These are phyloP conservation scores for Rhinoraja longicauda DNA, from an alignment of 2,797 vertebrate species.

Conservation along the genomic window DNA sequence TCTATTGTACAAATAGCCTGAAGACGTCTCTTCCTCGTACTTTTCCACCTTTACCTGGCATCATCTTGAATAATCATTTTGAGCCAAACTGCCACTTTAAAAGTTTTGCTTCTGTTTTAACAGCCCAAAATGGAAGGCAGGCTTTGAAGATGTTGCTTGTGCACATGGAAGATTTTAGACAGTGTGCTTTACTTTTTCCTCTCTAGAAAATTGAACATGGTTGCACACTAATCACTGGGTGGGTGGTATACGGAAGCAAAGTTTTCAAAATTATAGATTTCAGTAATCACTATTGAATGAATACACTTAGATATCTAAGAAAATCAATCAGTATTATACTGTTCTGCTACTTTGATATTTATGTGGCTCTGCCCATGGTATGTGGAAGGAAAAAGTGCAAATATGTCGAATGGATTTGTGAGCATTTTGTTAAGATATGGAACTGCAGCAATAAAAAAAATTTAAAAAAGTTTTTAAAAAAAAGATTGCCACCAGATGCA, in stretches of 20 bases:
- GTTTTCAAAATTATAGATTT: constrained; percentile 19
- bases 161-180: constrained; percentile 47
- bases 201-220: constrained; percentile 39
- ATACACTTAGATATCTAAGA: constrained; percentile 26
- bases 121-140: not conserved
- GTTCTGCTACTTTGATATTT: constrained; percentile 21
- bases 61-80: no score
- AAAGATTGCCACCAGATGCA: constrained; percentile 27
- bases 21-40: not conserved
- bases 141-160: constrained; percentile 42
- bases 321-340: constrained; percentile 26
- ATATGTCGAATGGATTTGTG: constrained; percentile 35
- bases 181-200: constrained; percentile 44
- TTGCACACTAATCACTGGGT: constrained; percentile 35
- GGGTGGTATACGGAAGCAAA: constrained; percentile 32
- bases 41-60: constrained; percentile 9
- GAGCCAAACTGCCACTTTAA: not conserved
- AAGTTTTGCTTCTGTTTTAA: not conserved
- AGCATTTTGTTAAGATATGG: constrained; percentile 37
- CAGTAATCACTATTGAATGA: constrained; percentile 21
- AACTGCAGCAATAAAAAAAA: constrained; percentile 36
- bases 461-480: not conserved
- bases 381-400: constrained; percentile 35
- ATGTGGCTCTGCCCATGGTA: constrained; percentile 16
- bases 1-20: not conserved